These are phyloP conservation scores for Premnoplex brunnescens DNA, from an alignment of 2,797 vertebrate species.

Conservation along the genomic window DNA sequence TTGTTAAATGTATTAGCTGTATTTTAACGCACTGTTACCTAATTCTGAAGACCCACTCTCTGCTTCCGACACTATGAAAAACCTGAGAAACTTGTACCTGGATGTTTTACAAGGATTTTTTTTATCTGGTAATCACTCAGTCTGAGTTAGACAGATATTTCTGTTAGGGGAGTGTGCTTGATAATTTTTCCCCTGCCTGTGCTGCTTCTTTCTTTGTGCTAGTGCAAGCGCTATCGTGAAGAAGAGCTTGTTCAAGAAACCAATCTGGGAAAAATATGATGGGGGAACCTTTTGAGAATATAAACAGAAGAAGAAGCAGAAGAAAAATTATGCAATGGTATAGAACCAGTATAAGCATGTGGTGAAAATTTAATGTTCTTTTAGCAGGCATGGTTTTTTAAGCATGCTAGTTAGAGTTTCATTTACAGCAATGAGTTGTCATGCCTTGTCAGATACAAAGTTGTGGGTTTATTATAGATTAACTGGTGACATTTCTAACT, in stretches of 20 bases:
- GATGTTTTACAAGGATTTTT: background rate
- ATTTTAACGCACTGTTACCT: background rate
- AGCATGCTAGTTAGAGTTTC: background rate
- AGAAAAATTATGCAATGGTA: background rate
- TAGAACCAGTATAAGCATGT: background rate
- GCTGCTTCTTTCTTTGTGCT: background rate
- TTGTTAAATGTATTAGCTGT: background rate
- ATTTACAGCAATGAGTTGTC: constrained; percentile 18
- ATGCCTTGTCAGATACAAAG: constrained; percentile 38
- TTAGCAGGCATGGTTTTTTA: constrained; percentile 21
- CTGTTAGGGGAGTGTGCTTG: background rate
- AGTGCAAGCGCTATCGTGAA: background rate
- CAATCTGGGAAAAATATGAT: background rate
- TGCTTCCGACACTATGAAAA: background rate
- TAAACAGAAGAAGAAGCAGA: background rate
- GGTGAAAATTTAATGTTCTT: constrained; percentile 41
- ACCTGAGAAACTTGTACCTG: background rate
- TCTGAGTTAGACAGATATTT: background rate
- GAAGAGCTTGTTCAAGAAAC: background rate
- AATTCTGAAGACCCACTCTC: background rate
- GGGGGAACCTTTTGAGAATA: background rate
- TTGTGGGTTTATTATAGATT: constrained; percentile 40
- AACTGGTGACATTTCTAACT: constrained; percentile 44
- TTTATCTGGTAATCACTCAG: background rate
- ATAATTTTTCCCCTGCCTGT: background rate